phyloP scores from a whole-genome alignment of 2,888 invertebrate genomes.

The Tenthredo livida region DNA sequence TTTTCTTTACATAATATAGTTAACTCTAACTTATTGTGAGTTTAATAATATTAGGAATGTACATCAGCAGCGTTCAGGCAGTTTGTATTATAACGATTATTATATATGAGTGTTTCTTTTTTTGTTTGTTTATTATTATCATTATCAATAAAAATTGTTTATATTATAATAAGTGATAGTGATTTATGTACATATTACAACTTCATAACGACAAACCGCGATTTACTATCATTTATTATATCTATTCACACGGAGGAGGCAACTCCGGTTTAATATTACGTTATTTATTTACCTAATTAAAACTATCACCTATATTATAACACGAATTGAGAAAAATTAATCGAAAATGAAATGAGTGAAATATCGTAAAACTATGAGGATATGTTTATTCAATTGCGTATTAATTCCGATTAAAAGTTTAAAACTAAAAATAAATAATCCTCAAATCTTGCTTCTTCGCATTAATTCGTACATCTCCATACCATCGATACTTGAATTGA shows the following conservation, averaged over 20 bases:
- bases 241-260: neutral
- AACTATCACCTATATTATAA: too few relatives aligned
- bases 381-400: slow-evolving; percentile 28
- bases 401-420: neutral
- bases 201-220: neutral
- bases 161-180: neutral
- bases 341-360: neutral
- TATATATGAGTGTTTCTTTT: neutral
- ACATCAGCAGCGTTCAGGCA: neutral
- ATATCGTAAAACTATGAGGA: neutral
- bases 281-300: neutral
- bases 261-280: neutral
- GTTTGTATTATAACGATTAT: neutral
- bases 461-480: too few relatives aligned
- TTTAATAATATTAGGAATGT: slow-evolving; percentile 9
- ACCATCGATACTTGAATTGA: too few relatives aligned
- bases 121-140: too few relatives aligned
- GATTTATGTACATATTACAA: neutral
- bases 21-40: neutral
- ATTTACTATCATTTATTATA: neutral
- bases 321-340: too few relatives aligned
- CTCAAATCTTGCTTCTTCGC: too few relatives aligned
- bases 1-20: neutral
- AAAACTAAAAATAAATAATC: too few relatives aligned
- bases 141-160: neutral